These are phyloP conservation scores for Leuciscus idus DNA, from an alignment of 2,113 vertebrate species.

Conservation along the genomic window DNA sequence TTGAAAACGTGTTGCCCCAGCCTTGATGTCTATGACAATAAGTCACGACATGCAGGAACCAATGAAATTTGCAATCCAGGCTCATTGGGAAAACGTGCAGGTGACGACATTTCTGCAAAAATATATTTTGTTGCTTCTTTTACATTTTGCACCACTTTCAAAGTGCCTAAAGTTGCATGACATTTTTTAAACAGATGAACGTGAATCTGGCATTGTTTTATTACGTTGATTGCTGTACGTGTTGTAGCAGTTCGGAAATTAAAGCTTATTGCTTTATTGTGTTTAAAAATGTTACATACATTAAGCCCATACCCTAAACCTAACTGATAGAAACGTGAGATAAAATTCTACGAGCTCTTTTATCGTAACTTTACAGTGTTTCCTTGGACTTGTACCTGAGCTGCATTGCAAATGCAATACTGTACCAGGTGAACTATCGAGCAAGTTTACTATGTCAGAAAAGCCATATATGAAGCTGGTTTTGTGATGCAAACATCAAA, in stretches of 20 bases:
- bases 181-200: background rate
- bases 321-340: no score
- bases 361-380: background rate
- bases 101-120: background rate
- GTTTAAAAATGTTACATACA: no score
- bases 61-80: no score
- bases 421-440: background rate
- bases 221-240: no score
- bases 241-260: no score
- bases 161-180: background rate
- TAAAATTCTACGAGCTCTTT: background rate
- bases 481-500: background rate
- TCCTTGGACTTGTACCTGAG: background rate
- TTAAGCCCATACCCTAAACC: no score
- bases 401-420: background rate
- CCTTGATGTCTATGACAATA: background rate
- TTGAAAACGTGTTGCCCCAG: background rate
- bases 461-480: background rate
- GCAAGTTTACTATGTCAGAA: background rate
- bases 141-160: background rate
- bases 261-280: no score
- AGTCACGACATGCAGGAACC: background rate
- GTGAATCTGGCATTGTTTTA: background rate
- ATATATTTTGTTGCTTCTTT: background rate
- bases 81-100: no score